phyloP scores from a whole-genome alignment of 1,140 invertebrate genomes.

The Scaptomyza hsui region DNA sequence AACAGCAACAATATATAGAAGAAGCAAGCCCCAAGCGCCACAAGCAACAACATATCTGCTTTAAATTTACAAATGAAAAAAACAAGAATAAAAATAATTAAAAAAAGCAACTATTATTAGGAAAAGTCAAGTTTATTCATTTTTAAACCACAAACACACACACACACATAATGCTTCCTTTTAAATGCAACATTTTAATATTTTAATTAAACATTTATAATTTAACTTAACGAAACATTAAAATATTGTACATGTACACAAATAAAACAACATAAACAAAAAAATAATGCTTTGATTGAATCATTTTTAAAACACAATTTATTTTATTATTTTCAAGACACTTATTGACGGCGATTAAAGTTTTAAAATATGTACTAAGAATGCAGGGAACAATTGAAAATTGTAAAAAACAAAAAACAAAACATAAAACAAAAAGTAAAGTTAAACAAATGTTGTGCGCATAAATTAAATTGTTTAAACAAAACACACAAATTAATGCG shows the following conservation, averaged over 20 bases:
- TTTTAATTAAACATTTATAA: slow-evolving; percentile 63
- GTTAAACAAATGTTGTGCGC: slow-evolving; percentile 28
- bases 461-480: slow-evolving; percentile 48
- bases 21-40: slow-evolving; percentile 69
- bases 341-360: slow-evolving; percentile 49
- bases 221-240: slow-evolving; percentile 60
- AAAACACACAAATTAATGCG: slow-evolving; percentile 28
- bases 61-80: slow-evolving; percentile 70
- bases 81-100: slow-evolving; percentile 11
- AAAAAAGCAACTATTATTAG: slow-evolving; percentile 39
- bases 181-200: slow-evolving; percentile 80
- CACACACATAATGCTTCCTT: slow-evolving; percentile 79
- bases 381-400: slow-evolving; percentile 82
- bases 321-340: slow-evolving; percentile 36
- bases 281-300: slow-evolving; percentile 40
- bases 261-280: slow-evolving; percentile 64
- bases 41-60: slow-evolving; percentile 82
- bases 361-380: slow-evolving; percentile 67
- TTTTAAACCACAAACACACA: slow-evolving; percentile 38
- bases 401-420: slow-evolving; percentile 60
- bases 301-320: neutral
- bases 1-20: slow-evolving; percentile 62
- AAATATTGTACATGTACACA: slow-evolving; percentile 70
- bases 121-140: slow-evolving; percentile 67
- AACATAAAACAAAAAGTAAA: slow-evolving; percentile 37